Evolutionary conservation across 2,797 vertebrate species (phyloP), one percentile per base, ranked within the genome.

Genomic region (Buceros bicornis): DNA sequence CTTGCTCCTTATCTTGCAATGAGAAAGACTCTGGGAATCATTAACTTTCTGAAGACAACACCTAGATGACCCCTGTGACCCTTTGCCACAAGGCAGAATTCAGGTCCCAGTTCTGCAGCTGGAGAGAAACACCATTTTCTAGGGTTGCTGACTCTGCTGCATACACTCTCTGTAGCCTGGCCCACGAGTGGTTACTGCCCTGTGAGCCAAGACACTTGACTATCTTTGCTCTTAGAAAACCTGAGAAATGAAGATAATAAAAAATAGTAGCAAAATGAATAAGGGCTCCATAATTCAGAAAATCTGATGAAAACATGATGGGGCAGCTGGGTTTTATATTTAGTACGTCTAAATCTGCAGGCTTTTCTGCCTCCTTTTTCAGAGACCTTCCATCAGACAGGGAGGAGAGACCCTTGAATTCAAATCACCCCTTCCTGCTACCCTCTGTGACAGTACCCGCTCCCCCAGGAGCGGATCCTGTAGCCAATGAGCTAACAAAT

Each of bases 11-110:
- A 53, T 48, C 89, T 53, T 3, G 24, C 78, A 58, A 50, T 5
- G 40, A 89, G 87, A 72, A 69, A 22, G 81, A 66, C n/a, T 82
- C 54, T 3, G 2, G 78, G 81, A 93, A 96, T 92, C 83, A 93
- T 90, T 71, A 92, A 90, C 83, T 67, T 43, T 42, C 77, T 25
- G 60, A 73, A 77, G 90, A 62, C 66, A 92, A 37, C 69, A 53
- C 7, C 21, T 2, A 24, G 37, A 42, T 20, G 61, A 76, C 80
- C 65, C 76, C 58, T 25, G 37, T 61, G 72, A 65, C 61, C 85
- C 71, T 60, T 2, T 83, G 85, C 85, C 90, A 67, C 65, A 45
- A 72, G 64, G 87, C 51, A 16, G 28, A 73, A 22, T 8, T 6
- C 33, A 45, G 71, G 60, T 29, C 62, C 28, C 65, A 70, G 0